These are phyloP conservation scores for Thalpophila matura DNA, from an alignment of 2,888 invertebrate genomes.

Conservation along the genomic window DNA sequence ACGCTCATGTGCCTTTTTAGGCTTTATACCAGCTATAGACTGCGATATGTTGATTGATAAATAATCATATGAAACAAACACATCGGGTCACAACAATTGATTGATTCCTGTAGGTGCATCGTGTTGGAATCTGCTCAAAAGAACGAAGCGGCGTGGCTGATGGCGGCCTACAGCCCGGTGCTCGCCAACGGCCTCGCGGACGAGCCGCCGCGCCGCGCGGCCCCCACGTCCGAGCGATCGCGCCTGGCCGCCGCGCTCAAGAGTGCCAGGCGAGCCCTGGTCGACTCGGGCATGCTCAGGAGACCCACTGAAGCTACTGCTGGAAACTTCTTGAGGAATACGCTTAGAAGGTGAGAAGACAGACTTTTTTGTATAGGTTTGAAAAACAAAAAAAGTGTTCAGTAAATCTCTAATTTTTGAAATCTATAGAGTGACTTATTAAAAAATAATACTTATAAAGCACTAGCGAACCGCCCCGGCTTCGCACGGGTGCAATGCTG, in stretches of 20 bases:
- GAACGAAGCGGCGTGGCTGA: constrained; percentile 97
- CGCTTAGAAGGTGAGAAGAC: constrained; percentile 92
- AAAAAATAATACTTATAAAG: no score
- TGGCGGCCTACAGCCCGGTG: constrained; percentile 97
- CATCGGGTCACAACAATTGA: constrained; percentile 5
- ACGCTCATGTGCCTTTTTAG: constrained; percentile 43
- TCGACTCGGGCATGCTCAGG: constrained; percentile 95
- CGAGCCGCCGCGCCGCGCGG: constrained; percentile 89
- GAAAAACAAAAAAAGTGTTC: no score
- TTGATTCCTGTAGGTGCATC: constrained; percentile 93
- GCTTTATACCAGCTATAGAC: constrained; percentile 28
- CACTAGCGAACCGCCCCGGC: no score
- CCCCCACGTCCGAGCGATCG: constrained; percentile 97
- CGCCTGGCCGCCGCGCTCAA: constrained; percentile 96
- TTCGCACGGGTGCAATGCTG: no score
- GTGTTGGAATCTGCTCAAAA: constrained; percentile 98
- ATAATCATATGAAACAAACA: neutral
- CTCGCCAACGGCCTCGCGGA: constrained; percentile 96
- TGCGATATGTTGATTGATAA: constrained; percentile 9
- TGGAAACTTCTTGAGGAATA: constrained; percentile 97
- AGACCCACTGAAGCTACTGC: constrained; percentile 95
- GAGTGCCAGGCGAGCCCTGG: constrained; percentile 95
- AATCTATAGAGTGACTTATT: no score
- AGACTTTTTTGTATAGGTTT: no score
- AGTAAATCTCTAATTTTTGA: no score